Base-by-base conservation (phyloP, 2,888 invertebrate species). In the Teleogryllus oceanicus region DNA sequence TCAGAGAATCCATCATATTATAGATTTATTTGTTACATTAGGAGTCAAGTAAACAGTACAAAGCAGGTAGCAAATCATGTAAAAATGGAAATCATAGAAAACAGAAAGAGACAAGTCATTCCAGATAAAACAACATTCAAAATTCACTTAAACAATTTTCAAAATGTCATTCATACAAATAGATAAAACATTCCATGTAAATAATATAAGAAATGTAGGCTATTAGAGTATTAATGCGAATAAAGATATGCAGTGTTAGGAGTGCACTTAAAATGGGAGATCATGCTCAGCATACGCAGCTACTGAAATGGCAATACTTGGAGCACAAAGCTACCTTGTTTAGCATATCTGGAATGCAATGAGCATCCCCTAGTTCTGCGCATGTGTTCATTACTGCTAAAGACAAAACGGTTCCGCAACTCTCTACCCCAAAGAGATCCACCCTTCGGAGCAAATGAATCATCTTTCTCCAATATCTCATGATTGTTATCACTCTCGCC, bases 351-450 rank as follows among this genome's bases (percentile, higher is more conserved):
- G 74, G 81, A 78, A n/a, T 78, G 81, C 50, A 81, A 16, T 37
- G 78, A 78, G 50, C 78, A 78, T 78, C 79, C 80, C 78, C 76
- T 50, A 75, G 79, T 75, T 24, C 75, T 51, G 51, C 80, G 78
- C 74, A n/a, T 76, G 51, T 76, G 81, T 11, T 81, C 80, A 50
- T 50, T 81, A 76, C 50, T 79, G 76, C 76, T 80, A 80, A 81
- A 81, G 11, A 81, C 81, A 78, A 80, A 81, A 78, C 81, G 81
- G 62, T 81, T 81, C 74, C 81, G 79, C 18, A 81, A 75, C 51
- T 81, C 81, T 74, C 81, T 78, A 76, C 80, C 80, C 81, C 81
- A 81, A 74, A 76, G 76, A 78, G 80, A 50, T 21, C 49, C 49
- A 77, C 50, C n/a, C 62, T 80, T 76, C 8, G 76, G 50, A 62